Conservation (phyloP, 2,888 invertebrate genomes). For the Cryptophagus acutangulus region DNA sequence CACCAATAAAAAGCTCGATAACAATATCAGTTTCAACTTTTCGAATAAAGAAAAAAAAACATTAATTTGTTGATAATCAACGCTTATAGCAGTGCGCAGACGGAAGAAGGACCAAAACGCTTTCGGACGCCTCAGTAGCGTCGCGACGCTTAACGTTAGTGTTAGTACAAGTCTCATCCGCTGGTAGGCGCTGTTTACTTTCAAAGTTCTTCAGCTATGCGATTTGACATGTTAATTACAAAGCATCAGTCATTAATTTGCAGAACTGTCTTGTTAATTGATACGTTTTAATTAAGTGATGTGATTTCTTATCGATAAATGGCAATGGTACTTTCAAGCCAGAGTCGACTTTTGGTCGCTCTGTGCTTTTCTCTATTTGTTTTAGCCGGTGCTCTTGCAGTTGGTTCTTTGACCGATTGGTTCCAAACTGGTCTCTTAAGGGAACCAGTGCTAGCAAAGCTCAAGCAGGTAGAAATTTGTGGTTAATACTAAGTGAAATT, state of each 20-base stretch:
- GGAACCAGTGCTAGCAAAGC: conserved; percentile 54
- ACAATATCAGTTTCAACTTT: too few relatives aligned
- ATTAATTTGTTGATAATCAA: too few relatives aligned
- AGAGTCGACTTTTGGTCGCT: conserved; percentile 57
- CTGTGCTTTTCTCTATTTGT: conserved; percentile 54
- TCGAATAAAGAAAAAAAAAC: too few relatives aligned
- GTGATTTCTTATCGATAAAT: conserved; percentile 40
- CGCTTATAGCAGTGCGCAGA: too few relatives aligned
- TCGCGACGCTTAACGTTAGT: conserved; percentile 39
- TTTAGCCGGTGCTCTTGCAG: conserved; percentile 54
- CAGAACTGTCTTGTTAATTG: neutral
- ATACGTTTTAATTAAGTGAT: conserved; percentile 1
- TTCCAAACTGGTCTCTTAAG: conserved; percentile 53
- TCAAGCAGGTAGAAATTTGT: conserved; percentile 52
- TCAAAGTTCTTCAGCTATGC: conserved; percentile 29
- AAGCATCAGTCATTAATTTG: neutral
- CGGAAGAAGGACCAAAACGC: too few relatives aligned
- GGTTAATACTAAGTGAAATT: neutral
- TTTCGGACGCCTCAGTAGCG: conserved; percentile 41
- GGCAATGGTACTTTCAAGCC: conserved; percentile 64
- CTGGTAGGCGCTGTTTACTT: conserved; percentile 38
- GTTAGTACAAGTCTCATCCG: conserved; percentile 38
- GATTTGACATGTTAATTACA: conserved; percentile 16
- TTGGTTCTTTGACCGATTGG: conserved; percentile 60
- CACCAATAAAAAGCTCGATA: too few relatives aligned